Percentiles rank a stretch among this genome's conserved stretches.
phyloP scores from a whole-genome alignment of 2,113 vertebrate genomes.

The Podiceps cristatus region DNA sequence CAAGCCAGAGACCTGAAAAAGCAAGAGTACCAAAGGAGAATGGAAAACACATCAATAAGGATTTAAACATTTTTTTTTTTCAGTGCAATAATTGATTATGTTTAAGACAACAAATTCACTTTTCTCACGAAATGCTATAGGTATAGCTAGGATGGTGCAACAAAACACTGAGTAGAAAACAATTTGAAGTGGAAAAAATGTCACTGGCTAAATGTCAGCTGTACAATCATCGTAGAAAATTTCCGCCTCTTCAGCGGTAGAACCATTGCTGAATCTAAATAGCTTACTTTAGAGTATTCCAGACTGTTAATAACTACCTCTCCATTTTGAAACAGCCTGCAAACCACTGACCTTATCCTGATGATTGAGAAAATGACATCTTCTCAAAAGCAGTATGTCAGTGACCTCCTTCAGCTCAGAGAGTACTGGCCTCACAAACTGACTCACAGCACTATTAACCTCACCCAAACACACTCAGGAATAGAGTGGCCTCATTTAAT shows the following conservation, averaged over 20 bases:
- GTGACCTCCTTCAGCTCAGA: neutral
- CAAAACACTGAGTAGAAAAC: neutral
- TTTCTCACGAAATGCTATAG: neutral
- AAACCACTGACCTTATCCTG: neutral
- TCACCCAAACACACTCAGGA: neutral
- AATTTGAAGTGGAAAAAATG: neutral
- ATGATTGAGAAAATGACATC: too few species aligned
- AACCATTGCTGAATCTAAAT: neutral
- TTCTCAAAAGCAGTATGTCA: neutral
- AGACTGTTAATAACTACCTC: neutral
- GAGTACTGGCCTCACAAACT: neutral
- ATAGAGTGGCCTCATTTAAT: neutral
- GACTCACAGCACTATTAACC: neutral
- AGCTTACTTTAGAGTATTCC: neutral
- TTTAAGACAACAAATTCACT: neutral
- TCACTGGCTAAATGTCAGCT: slow-evolving; percentile 9
- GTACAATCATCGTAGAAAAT: neutral
- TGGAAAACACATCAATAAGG: neutral
- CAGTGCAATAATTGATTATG: neutral
- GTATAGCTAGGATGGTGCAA: neutral
- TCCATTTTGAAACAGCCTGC: neutral
- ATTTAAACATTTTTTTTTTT: neutral
- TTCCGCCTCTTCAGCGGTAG: neutral
- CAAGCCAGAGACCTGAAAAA: neutral
- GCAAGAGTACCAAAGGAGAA: neutral